Base-by-base conservation (phyloP, 2,797 vertebrate genomes). In the Phalloptychus januarius region DNA sequence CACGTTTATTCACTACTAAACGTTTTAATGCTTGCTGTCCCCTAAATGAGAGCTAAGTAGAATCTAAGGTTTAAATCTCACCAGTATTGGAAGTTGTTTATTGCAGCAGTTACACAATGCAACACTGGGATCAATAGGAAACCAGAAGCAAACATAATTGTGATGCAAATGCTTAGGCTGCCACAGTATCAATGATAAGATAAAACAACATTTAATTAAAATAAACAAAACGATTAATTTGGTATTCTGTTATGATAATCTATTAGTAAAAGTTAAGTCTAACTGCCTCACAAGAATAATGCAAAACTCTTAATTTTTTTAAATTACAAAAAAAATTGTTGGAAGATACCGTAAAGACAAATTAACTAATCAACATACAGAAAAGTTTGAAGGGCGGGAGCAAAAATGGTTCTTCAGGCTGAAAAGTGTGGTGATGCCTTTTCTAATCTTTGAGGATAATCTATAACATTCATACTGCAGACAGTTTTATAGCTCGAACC, bases 21-120 rank as follows among this genome's bases (percentile, higher is more conserved):
- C 40, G 74, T 74, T 65, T 38, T 73, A 31, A 54, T 45, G 40
- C 58, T 70, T 28, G 71, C 18, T 7, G 36, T 36, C 48, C 15
- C 33, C 50, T 65, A 36, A 44, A 40, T 44, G 67, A 25, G 33
- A 23, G 65, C 42, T 5, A 54, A 73, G 42, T 33, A 16, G 25
- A 77, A 65, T 74, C 46, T 56, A 23, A 69, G 52, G 46, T 42
- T 38, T 40, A 75, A 58, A 44, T 83, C 75, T 79, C 25, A 79
- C 65, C 15, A 77, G 28, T 54, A 33, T 20, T 25, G 18, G 65
- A 31, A 20, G 23, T 56, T 71, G 45, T 61, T 71, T n/a, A 12
- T 33, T 45, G 28, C 36, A 70, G 28, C 18, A 42, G 36, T 52
- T 12, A 8, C 16, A 31, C n/a, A 71, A 45, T 31, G 18, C 13